Evolutionary conservation across 2,888 invertebrate species (phyloP).

Genomic region (Bibio marci): DNA sequence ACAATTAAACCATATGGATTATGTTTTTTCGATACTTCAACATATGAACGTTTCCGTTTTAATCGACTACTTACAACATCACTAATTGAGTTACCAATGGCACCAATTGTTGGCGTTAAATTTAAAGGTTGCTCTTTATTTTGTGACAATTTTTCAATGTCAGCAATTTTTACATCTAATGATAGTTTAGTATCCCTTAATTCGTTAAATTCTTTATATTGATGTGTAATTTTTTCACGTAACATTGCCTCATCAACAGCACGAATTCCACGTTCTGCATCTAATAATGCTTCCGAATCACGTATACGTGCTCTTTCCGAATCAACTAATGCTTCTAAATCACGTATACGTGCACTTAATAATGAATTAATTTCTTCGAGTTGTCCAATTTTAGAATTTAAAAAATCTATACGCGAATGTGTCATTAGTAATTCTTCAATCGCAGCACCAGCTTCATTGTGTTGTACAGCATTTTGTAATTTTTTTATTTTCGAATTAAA

Average conservation of each 20-base stretch:
- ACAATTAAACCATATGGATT: conserved; percentile 52
- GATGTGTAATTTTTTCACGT: conserved; percentile 74
- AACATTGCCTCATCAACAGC: conserved; percentile 59
- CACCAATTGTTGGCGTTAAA: no score
- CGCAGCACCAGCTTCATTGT: no score
- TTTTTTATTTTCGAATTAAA: conserved; percentile 50
- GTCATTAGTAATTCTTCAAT: no score
- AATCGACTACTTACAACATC: conserved; percentile 19
- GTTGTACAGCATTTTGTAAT: conserved; percentile 51
- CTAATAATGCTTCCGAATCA: no score
- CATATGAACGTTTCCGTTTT: conserved; percentile 40
- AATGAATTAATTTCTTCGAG: conserved; percentile 57
- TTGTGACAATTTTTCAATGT: conserved; percentile 76
- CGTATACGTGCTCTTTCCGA: conserved; percentile 61
- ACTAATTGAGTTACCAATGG: background rate
- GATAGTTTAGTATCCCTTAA: conserved; percentile 93
- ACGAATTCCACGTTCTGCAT: conserved; percentile 57
- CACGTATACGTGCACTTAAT: conserved; percentile 55
- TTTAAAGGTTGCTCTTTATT: conserved; percentile 74
- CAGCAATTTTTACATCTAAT: conserved; percentile 75
- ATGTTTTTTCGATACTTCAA: conserved; percentile 41
- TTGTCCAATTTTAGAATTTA: conserved; percentile 54
- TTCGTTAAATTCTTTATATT: conserved; percentile 87
- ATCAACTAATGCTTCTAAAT: conserved; percentile 70
- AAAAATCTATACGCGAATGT: no score